A percentile compares a stretch with the other conserved stretches of the same genome.
These are phyloP conservation scores for Phylloscopus collybita DNA, from an alignment of 2,797 vertebrate genomes.

Conservation along the genomic window DNA sequence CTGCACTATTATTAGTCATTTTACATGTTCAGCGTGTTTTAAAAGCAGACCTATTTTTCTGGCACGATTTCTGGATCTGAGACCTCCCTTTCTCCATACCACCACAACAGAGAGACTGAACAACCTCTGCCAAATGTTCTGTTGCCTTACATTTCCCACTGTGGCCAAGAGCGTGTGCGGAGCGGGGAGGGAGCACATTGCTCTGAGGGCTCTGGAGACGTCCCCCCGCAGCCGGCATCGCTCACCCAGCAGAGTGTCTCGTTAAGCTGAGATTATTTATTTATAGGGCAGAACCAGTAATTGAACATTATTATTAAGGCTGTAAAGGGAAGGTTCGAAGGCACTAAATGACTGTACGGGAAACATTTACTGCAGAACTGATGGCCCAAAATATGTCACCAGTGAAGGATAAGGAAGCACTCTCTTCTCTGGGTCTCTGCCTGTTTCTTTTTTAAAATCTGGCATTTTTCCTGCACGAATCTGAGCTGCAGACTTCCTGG, in stretches of 20 bases:
- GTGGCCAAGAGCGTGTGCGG: rapidly evolving
- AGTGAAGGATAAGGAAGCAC: constrained; percentile 32
- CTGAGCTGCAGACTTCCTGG: constrained; percentile 43
- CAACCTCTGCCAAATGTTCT: neutral
- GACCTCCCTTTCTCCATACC: neutral
- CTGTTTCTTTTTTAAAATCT: constrained; percentile 60
- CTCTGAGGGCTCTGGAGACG: rapidly evolving
- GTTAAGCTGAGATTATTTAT: constrained; percentile 34
- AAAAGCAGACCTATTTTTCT: neutral
- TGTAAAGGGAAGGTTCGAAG: constrained; percentile 8
- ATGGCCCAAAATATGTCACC: constrained; percentile 49
- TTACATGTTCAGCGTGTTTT: neutral
- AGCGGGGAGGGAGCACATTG: rapidly evolving
- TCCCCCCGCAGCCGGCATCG: neutral
- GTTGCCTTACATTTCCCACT: neutral
- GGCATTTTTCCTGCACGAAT: constrained; percentile 50
- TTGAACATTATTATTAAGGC: constrained; percentile 16
- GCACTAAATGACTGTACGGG: constrained; percentile 40
- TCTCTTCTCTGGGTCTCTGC: constrained; percentile 52
- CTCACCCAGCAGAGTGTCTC: neutral
- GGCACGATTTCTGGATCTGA: neutral
- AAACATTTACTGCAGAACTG: constrained; percentile 42
- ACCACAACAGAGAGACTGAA: neutral
- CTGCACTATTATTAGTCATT: constrained; percentile 8
- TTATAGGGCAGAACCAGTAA: constrained; percentile 38